Conservation (phyloP, 2,888 invertebrate genomes). For the Ametastegia equiseti region DNA sequence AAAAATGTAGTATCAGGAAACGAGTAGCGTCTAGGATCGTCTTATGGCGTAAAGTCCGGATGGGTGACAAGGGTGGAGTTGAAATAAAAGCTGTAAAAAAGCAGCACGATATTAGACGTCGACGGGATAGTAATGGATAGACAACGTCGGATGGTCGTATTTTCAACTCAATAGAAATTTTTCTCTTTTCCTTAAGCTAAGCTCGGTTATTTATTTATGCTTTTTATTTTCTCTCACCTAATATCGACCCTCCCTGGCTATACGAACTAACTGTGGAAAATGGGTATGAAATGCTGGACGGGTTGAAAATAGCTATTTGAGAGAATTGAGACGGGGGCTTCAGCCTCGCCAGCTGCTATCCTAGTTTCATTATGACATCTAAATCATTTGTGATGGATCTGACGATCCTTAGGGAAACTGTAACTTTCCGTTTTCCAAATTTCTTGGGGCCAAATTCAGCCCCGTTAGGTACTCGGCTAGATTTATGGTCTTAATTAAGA, state of each 20-base stretch:
- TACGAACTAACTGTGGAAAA: not conserved
- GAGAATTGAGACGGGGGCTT: no score
- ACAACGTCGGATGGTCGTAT: conserved; percentile 32
- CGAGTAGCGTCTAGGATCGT: not conserved
- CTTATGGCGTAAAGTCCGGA: not conserved
- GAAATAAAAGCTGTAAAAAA: not conserved
- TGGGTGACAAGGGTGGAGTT: conserved; percentile 5
- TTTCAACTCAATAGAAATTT: conserved; percentile 27
- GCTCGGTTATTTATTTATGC: not conserved
- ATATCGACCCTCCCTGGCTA: not conserved
- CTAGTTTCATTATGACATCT: conserved; percentile 17
- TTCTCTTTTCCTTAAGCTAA: not conserved
- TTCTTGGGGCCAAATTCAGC: not conserved
- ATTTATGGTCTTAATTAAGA: conserved; percentile 44
- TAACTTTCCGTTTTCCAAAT: conserved; percentile 27
- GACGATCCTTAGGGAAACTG: not conserved
- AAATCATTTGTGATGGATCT: conserved; percentile 27
- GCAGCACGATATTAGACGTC: not conserved
- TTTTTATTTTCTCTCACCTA: not conserved
- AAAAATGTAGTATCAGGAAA: not conserved
- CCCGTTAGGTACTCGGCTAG: not conserved
- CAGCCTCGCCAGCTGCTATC: not conserved
- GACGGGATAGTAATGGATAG: conserved; percentile 45
- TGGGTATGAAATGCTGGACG: not conserved
- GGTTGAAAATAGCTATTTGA: not conserved